Base-by-base conservation (phyloP, 1,140 invertebrate species). In the Pomacea maculata region DNA sequence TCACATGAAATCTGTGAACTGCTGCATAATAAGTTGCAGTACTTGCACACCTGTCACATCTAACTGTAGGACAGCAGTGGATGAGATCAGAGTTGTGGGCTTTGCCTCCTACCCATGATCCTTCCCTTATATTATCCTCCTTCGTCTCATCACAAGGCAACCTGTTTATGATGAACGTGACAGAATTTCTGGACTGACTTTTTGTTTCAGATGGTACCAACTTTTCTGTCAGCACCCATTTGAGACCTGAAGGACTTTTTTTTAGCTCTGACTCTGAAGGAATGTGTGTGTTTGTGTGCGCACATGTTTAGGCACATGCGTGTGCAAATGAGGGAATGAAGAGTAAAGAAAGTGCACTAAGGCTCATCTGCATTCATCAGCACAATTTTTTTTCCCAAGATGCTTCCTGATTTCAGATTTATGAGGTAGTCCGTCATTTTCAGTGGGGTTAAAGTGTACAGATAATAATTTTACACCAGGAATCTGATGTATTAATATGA, bases 21-120 rank as follows among this genome's bases (percentile, higher is more conserved):
- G 68, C 57, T 90, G n/a, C 83, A 87, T 79, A 83, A 85, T 73
- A 91, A 91, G 87, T 74, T 90, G 63, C 86, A 88, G 83, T 91
- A 90, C 83, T 83, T 91, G 14, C 85, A 85, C 67, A 87, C 86
- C 8, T 78, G 77, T 29, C 77, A 19, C 65, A 34, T 78, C 67
- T 78, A 67, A 70, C 34, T 45, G 34, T 45, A 45, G 34, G 34
- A 45, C 34, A 6, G 34, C 34, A 45, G 34, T 45, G 34, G 34
- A 6, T 45, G 34, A 45, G 34, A 45, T 45, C 34, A 2, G 34
- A 45, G 34, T 45, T 11, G 63, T 21, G 10, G 15, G 9, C 64
- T 8, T n/a, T 29, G 12, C 55, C 12, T 11, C 1, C 25, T 12
- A 45, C 45, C 73, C 7, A 0, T 52, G 11, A 73, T 29, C 34